phyloP scores from a whole-genome alignment of 2,113 vertebrate species.

The Rattus rattus region DNA sequence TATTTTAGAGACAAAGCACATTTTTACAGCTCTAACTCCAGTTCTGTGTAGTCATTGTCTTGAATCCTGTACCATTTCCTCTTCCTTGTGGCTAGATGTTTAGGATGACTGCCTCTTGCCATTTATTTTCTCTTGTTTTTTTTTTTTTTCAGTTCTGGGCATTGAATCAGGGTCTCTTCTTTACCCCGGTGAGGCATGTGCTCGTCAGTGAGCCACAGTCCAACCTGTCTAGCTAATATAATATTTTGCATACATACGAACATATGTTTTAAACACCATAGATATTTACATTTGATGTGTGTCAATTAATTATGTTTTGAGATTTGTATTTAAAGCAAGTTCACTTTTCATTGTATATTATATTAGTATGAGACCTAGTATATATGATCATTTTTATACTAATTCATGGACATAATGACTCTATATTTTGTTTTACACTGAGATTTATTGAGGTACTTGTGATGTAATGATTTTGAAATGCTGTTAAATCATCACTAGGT shows the following conservation, averaged over 20 bases:
- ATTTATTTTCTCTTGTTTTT: neutral
- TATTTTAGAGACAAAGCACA: conserved; percentile 37
- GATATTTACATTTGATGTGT: neutral
- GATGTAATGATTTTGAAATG: conserved; percentile 22
- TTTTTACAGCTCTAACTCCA: conserved; percentile 53
- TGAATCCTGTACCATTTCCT: conserved; percentile 18
- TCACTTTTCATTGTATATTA: conserved; percentile 32
- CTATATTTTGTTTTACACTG: conserved; percentile 27
- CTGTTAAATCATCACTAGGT: conserved; percentile 35
- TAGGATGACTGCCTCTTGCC: neutral
- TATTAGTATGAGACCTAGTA: conserved; percentile 30
- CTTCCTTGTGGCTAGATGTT: conserved; percentile 1
- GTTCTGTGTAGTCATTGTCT: conserved; percentile 40
- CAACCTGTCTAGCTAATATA: neutral
- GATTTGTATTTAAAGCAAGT: conserved; percentile 38
- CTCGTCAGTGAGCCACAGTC: neutral
- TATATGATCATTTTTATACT: neutral
- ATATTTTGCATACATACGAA: conserved; percentile 9
- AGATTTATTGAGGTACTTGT: conserved; percentile 50
- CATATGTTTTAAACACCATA: conserved; percentile 31
- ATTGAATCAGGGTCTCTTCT: neutral
- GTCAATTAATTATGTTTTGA: conserved; percentile 44
- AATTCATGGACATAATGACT: neutral
- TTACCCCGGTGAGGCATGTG: neutral
- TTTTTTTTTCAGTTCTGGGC: neutral